Percentiles rank a stretch among this genome's conserved stretches.
Conservation (phyloP, 1,140 invertebrate species). For the Leptopilina clavipes region DNA sequence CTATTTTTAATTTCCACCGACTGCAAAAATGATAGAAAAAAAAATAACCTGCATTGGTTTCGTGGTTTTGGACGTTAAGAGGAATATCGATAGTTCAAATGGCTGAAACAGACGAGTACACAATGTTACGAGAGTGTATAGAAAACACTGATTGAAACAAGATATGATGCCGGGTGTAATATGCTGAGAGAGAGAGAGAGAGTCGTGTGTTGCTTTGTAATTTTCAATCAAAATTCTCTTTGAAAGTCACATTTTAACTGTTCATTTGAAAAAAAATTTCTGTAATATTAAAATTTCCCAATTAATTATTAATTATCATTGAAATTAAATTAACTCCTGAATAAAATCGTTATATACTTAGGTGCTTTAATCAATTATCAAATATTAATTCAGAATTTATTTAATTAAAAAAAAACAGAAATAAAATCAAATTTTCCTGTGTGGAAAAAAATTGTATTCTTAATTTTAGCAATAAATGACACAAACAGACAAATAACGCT, state of each 20-base stretch:
- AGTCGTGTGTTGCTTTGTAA: neutral
- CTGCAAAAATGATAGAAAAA: neutral
- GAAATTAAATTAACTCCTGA: too few relatives aligned
- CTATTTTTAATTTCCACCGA: neutral
- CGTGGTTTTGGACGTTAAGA: neutral
- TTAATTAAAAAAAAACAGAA: too few relatives aligned
- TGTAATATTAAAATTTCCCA: too few relatives aligned
- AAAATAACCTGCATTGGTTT: neutral
- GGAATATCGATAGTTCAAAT: neutral
- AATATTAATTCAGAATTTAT: too few relatives aligned
- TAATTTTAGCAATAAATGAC: too few relatives aligned
- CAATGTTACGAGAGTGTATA: conserved; percentile 7
- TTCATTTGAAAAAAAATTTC: neutral
- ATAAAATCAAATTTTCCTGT: too few relatives aligned
- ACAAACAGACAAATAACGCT: too few relatives aligned
- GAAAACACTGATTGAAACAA: conserved; percentile 8
- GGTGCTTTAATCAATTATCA: too few relatives aligned
- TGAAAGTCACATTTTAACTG: neutral
- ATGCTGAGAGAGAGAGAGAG: neutral
- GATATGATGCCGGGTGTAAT: neutral
- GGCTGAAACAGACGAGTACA: neutral
- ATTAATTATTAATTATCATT: too few relatives aligned
- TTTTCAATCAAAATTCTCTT: neutral
- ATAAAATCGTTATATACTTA: too few relatives aligned
- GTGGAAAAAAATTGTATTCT: too few relatives aligned